Percentiles rank a stretch among this genome's conserved stretches.
phyloP scores from a whole-genome alignment of 2,888 invertebrate species.

The Pyrgus malvae region DNA sequence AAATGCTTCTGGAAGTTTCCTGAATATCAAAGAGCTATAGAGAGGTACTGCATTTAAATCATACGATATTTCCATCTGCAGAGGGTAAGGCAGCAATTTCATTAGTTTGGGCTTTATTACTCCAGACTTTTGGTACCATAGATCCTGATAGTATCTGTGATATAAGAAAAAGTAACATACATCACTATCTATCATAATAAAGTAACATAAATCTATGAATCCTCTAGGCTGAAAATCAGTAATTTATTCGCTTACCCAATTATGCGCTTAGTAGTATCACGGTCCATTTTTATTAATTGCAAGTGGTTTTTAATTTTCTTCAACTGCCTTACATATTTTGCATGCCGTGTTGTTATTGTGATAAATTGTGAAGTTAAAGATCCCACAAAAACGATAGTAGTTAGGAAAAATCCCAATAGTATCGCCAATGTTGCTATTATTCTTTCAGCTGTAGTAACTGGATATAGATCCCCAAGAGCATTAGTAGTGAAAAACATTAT shows the following conservation, averaged over 20 bases:
- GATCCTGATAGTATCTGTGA: slow-evolving; percentile 72
- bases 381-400: slow-evolving; percentile 76
- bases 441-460: slow-evolving; percentile 66
- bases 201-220: too few relatives aligned
- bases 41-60: slow-evolving; percentile 77
- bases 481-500: slow-evolving; percentile 73
- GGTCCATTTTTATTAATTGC: slow-evolving; percentile 65
- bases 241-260: slow-evolving; percentile 50
- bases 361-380: slow-evolving; percentile 76
- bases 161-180: slow-evolving; percentile 16
- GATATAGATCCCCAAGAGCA: slow-evolving; percentile 71
- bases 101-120: slow-evolving; percentile 70
- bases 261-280: slow-evolving; percentile 61
- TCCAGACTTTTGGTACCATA: slow-evolving; percentile 79
- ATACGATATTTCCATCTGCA: slow-evolving; percentile 78
- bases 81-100: slow-evolving; percentile 64
- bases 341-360: slow-evolving; percentile 69
- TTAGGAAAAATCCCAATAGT: slow-evolving; percentile 68
- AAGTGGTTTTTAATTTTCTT: slow-evolving; percentile 71
- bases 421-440: slow-evolving; percentile 60
- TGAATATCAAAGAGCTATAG: slow-evolving; percentile 75
- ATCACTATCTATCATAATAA: too few relatives aligned
- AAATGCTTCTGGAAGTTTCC: slow-evolving; percentile 77
- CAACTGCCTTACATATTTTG: slow-evolving; percentile 67
- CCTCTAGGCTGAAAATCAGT: too few relatives aligned